phyloP scores from a whole-genome alignment of 2,113 vertebrate genomes.

The Hippocampus zosterae region DNA sequence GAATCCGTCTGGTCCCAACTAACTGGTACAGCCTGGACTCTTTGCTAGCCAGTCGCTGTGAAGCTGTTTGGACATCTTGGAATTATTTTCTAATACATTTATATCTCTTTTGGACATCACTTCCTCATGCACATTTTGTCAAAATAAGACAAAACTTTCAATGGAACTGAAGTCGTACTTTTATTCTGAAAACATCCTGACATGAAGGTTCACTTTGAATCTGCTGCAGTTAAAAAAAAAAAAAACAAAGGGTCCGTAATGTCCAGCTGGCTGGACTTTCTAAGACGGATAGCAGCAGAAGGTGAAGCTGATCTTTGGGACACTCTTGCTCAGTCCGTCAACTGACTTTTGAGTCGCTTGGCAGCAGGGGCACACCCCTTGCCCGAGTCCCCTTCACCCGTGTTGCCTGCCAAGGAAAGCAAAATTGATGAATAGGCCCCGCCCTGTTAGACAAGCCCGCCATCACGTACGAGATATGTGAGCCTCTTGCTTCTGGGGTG shows the following conservation, averaged over 20 bases:
- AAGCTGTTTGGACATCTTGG: background rate
- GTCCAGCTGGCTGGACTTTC: background rate
- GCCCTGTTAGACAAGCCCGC: background rate
- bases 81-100: background rate
- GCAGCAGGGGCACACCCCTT: constrained; percentile 44
- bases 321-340: background rate
- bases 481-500: constrained; percentile 17
- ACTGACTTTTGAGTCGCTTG: constrained; percentile 35
- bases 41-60: background rate
- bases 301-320: background rate
- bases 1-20: background rate
- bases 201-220: background rate
- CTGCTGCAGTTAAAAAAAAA: background rate
- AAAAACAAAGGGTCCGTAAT: background rate
- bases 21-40: no score
- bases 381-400: background rate
- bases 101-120: background rate
- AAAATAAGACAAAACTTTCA: background rate
- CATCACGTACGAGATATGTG: background rate
- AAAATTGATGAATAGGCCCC: background rate
- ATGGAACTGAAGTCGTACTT: background rate
- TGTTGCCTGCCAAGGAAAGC: constrained; percentile 22
- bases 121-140: background rate
- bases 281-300: background rate
- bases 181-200: background rate